Percentiles rank a stretch among this genome's conserved stretches.
Evolutionary conservation across 2,797 vertebrate species (phyloP).

Genomic region (Myotis pilosus): DNA sequence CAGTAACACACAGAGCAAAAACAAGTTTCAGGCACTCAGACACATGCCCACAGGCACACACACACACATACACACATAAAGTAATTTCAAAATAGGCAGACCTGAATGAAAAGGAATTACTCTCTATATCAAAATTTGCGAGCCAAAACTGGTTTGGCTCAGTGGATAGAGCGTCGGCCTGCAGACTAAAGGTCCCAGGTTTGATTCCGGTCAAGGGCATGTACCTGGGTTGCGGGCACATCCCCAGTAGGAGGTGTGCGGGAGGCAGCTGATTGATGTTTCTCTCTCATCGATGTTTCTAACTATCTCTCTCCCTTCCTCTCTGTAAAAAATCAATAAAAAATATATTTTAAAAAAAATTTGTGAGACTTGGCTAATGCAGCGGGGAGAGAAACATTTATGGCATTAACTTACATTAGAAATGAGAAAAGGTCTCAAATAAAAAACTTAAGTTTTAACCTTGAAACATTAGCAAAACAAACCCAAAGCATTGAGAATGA

Average conservation of each 20-base stretch:
- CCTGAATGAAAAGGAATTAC: neutral
- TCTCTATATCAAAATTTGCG: neutral
- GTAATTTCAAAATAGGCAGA: neutral
- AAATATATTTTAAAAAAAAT: too few relatives aligned
- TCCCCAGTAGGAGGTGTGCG: too few relatives aligned
- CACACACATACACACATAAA: neutral
- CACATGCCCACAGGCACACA: too few relatives aligned
- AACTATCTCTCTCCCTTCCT: too few relatives aligned
- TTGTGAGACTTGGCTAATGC: neutral
- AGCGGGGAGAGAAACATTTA: neutral
- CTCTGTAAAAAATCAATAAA: too few relatives aligned
- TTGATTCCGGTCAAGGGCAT: too few relatives aligned
- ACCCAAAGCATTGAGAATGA: neutral
- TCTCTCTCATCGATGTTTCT: too few relatives aligned
- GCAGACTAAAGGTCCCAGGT: too few relatives aligned
- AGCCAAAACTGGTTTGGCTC: too few relatives aligned
- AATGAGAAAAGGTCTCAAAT: neutral
- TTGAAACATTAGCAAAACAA: neutral
- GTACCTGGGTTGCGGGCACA: too few relatives aligned
- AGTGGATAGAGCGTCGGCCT: too few relatives aligned
- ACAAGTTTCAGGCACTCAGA: neutral
- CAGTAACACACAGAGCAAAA: neutral
- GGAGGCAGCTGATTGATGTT: too few relatives aligned
- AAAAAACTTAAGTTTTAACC: neutral
- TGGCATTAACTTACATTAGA: neutral